Percentiles rank a stretch among this genome's conserved stretches.
Conservation (phyloP, 1,140 invertebrate species). For the Zaprionus kolodkinae region DNA sequence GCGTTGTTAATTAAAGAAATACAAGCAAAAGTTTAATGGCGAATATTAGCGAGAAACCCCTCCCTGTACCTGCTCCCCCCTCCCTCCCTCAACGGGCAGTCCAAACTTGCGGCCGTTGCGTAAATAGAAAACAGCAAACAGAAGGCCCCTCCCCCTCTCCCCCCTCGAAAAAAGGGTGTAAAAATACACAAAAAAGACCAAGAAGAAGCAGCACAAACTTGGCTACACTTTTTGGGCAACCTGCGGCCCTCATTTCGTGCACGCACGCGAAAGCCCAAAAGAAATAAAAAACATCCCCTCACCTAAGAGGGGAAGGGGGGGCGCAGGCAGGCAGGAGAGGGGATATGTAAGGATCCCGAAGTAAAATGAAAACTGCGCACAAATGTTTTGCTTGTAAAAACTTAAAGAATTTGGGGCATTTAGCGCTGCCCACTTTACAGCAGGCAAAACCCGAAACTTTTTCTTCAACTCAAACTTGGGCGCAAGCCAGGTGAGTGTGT, state of each 20-base stretch:
- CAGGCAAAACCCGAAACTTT: slow-evolving; percentile 21
- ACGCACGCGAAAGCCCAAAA: slow-evolving; percentile 64
- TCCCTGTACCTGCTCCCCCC: slow-evolving; percentile 10
- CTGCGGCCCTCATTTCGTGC: slow-evolving; percentile 65
- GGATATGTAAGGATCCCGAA: slow-evolving; percentile 1
- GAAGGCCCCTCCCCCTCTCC: too few relatives aligned
- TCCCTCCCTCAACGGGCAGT: slow-evolving; percentile 8
- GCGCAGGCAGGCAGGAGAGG: slow-evolving; percentile 8
- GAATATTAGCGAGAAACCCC: slow-evolving; percentile 67
- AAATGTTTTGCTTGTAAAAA: slow-evolving; percentile 78
- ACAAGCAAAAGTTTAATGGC: slow-evolving; percentile 83
- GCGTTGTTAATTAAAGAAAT: slow-evolving; percentile 82
- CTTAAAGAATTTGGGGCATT: slow-evolving; percentile 81
- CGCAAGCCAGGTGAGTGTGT: slow-evolving; percentile 38
- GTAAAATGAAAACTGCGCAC: slow-evolving; percentile 65
- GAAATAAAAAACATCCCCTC: slow-evolving; percentile 23
- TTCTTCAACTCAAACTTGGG: slow-evolving; percentile 33
- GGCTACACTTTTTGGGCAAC: slow-evolving; percentile 51
- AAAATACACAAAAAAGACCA: slow-evolving; percentile 58
- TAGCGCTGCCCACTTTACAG: slow-evolving; percentile 60
- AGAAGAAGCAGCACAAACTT: slow-evolving; percentile 38
- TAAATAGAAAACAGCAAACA: slow-evolving; percentile 72
- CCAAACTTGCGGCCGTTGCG: slow-evolving; percentile 73
- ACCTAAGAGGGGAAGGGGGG: too few relatives aligned
- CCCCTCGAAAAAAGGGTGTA: slow-evolving; percentile 71